Evolutionary conservation across 2,113 vertebrate species (phyloP), one percentile per base, ranked within the genome.

Genomic region (Cranoglanis bouderius): DNA sequence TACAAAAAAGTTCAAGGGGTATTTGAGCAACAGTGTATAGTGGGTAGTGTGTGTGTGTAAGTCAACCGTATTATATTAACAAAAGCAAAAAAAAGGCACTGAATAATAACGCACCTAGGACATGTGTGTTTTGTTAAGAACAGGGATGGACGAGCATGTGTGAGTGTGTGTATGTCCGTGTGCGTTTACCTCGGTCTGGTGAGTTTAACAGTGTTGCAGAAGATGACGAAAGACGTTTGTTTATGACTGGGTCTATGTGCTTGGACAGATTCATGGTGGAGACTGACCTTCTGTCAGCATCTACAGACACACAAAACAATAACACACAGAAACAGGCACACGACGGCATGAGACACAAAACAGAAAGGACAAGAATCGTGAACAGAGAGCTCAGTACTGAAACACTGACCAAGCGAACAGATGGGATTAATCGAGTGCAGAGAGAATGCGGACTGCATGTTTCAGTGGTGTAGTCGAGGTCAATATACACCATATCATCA

Each of bases 231-330:
- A 99, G 97, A 93, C 98, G 97, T 96, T 99, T 99, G 96, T 96
- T 99, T 95, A 99, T 98, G 94, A 99, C 96, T 63, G 97, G 96
- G 94, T 99, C 98, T 92, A 96, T 94, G 92, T 98, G 97, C 96
- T 98, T 99, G 96, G 98, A 97, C 94, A 99, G 96, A 96, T 99
- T 99, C 96, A 99, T 96, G 90, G 98, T 99, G 94, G 98, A 99
- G 94, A 99, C 96, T 90, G 98, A 98, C 74, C 98, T 93, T 95
- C 98, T 97, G 94, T 98, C 97, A 94, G 96, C 95, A 97, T 99
- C 98, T 99, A 88, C 43, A 90, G 80, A 91, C n/a, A 88, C 49
- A 88, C 24, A 57, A 94, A 85, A 13, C 19, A 85, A 10, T 8
- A 46, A 13, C 77, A 53, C 26, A 88, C 38, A 90, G 81, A 90